These are phyloP conservation scores for Otus sunia DNA, from an alignment of 2,113 vertebrate species.

Conservation along the genomic window DNA sequence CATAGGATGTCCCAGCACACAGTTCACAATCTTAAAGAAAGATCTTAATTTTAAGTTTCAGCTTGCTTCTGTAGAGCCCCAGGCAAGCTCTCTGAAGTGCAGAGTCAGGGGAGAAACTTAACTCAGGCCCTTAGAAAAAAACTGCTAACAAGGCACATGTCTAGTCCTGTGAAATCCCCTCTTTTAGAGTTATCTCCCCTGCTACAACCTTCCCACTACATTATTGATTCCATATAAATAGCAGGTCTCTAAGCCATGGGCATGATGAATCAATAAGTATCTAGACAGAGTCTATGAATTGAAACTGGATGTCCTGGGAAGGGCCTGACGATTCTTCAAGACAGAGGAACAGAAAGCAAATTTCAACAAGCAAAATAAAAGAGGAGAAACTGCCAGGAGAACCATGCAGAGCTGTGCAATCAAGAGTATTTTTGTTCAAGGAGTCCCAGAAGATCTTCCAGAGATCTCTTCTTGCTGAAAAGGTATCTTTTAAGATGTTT, in stretches of 20 bases:
- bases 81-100: constrained; percentile 58
- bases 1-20: not conserved
- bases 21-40: not conserved
- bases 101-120: constrained; percentile 25
- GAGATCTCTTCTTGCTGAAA: not conserved
- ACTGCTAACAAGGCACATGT: constrained; percentile 36
- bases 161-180: constrained; percentile 28
- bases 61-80: constrained; percentile 21
- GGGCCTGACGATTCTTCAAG: not conserved
- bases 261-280: constrained; percentile 59
- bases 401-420: not conserved
- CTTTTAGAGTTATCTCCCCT: constrained; percentile 16
- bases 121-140: constrained; percentile 29
- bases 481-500: not conserved
- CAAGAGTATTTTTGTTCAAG: not conserved
- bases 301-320: constrained; percentile 16
- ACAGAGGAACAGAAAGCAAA: not conserved
- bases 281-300: constrained; percentile 26
- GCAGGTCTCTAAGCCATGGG: constrained; percentile 17
- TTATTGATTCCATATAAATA: constrained; percentile 57
- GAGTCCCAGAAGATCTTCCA: not conserved
- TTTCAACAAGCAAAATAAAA: not conserved
- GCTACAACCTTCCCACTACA: constrained; percentile 1
- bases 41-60: constrained; percentile 45
- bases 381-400: not conserved